A percentile compares a stretch with the other conserved stretches of the same genome.
These are phyloP conservation scores for Zeuzera pyrina DNA, from an alignment of 2,888 invertebrate species.

Conservation along the genomic window DNA sequence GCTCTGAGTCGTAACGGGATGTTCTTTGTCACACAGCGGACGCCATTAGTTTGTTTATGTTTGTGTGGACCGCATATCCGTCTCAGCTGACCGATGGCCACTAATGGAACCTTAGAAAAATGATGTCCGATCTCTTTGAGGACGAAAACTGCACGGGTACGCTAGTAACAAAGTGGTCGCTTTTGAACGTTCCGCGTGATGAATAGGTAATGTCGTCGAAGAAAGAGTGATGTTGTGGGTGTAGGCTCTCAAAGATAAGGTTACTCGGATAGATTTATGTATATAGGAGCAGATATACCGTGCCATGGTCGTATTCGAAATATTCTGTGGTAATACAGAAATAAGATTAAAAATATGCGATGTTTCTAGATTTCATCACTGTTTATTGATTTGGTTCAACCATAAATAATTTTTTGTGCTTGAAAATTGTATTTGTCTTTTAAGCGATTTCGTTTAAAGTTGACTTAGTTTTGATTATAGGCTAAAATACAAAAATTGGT, in stretches of 20 bases:
- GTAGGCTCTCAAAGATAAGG: slow-evolving; percentile 25
- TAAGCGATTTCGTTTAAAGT: too few relatives aligned
- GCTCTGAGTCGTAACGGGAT: slow-evolving; percentile 36
- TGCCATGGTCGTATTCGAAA: too few relatives aligned
- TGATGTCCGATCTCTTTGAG: slow-evolving; percentile 40
- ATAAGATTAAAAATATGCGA: too few relatives aligned
- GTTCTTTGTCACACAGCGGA: slow-evolving; percentile 48
- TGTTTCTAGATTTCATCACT: too few relatives aligned
- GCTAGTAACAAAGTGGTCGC: slow-evolving; percentile 41
- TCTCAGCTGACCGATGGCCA: slow-evolving; percentile 39
- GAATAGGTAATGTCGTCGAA: slow-evolving; percentile 45
- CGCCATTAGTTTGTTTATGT: slow-evolving; percentile 56
- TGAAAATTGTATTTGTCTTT: too few relatives aligned
- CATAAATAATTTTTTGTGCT: too few relatives aligned
- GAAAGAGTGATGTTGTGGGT: slow-evolving; percentile 31
- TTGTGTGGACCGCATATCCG: slow-evolving; percentile 41
- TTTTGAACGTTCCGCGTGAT: slow-evolving; percentile 44
- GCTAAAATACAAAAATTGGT: too few relatives aligned
- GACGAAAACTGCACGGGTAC: slow-evolving; percentile 23
- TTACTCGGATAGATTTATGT: slow-evolving; percentile 30
- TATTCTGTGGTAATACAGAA: too few relatives aligned
- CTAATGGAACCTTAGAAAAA: slow-evolving; percentile 52
- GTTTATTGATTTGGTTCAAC: too few relatives aligned
- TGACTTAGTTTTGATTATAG: too few relatives aligned
- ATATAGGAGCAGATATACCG: neutral